A percentile compares a stretch with the other conserved stretches of the same genome.
These are phyloP conservation scores for Girardinus metallicus DNA, from an alignment of 2,797 vertebrate species.

Conservation along the genomic window DNA sequence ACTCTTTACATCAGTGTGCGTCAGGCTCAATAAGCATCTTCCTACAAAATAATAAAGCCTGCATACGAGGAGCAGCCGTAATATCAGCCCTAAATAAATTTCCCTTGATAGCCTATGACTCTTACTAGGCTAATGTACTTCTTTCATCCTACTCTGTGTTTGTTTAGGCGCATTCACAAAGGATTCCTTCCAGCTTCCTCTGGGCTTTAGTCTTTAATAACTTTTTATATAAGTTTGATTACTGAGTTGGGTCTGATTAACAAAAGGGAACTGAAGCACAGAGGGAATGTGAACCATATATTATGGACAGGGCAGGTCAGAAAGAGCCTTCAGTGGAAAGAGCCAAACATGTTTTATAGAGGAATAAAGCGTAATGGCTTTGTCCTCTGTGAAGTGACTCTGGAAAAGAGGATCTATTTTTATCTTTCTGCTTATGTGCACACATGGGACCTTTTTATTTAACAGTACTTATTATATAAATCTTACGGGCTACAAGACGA, in stretches of 20 bases:
- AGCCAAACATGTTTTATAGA: slow-evolving; percentile 40
- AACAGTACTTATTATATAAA: not conserved
- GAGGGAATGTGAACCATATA: slow-evolving; percentile 43
- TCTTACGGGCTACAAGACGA: not conserved
- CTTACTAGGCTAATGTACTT: not conserved
- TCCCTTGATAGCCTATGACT: not conserved
- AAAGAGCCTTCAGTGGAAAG: slow-evolving; percentile 24
- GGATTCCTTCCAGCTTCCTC: not conserved
- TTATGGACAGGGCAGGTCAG: slow-evolving; percentile 31
- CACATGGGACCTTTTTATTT: not conserved
- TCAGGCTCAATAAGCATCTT: not conserved
- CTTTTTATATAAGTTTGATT: slow-evolving; percentile 8
- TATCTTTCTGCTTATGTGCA: slow-evolving; percentile 2
- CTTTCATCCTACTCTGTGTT: not conserved
- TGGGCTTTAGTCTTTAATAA: not conserved
- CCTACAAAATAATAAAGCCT: not conserved
- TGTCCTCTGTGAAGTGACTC: slow-evolving; percentile 45
- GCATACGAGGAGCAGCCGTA: not conserved
- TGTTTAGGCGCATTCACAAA: not conserved
- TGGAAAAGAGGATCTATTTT: slow-evolving; percentile 26
- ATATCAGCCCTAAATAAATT: slow-evolving; percentile 6
- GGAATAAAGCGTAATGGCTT: slow-evolving; percentile 57
- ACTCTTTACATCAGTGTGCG: not conserved
- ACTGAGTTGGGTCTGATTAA: slow-evolving; percentile 6
- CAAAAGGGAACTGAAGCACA: slow-evolving; percentile 38